Evolutionary conservation across 2,888 invertebrate genomes (phyloP).

Genomic region (Yponomeuta sedellus): DNA sequence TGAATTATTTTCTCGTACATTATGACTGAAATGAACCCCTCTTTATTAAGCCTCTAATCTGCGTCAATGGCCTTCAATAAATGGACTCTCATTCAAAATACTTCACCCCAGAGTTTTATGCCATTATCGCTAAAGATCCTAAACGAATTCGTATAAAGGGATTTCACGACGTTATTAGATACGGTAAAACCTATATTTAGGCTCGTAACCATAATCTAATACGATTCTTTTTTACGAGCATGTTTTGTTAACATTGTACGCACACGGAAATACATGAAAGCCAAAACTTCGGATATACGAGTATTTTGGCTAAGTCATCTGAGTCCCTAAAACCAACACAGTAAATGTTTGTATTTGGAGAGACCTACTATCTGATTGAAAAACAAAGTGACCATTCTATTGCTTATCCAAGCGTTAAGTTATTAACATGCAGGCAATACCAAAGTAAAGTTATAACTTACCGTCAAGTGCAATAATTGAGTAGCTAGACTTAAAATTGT

Average conservation of each 20-base stretch:
- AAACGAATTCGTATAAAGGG: not conserved
- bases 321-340: no score
- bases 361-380: no score
- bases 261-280: no score
- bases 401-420: no score
- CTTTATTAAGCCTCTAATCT: constrained; percentile 1
- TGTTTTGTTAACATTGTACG: no score
- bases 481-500: constrained; percentile 82
- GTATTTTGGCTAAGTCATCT: no score
- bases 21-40: not conserved
- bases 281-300: no score
- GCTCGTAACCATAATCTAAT: no score
- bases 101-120: not conserved
- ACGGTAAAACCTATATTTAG: not conserved
- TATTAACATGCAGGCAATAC: no score
- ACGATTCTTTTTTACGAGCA: no score
- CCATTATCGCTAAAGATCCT: not conserved
- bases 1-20: not conserved
- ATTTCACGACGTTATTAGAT: not conserved
- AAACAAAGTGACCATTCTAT: no score
- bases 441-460: constrained; percentile 60
- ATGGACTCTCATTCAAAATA: not conserved
- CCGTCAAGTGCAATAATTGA: constrained; percentile 86
- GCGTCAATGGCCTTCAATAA: not conserved
- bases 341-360: no score